Evolutionary conservation across 2,113 vertebrate species (phyloP).

Genomic region (Percina caprodes): DNA sequence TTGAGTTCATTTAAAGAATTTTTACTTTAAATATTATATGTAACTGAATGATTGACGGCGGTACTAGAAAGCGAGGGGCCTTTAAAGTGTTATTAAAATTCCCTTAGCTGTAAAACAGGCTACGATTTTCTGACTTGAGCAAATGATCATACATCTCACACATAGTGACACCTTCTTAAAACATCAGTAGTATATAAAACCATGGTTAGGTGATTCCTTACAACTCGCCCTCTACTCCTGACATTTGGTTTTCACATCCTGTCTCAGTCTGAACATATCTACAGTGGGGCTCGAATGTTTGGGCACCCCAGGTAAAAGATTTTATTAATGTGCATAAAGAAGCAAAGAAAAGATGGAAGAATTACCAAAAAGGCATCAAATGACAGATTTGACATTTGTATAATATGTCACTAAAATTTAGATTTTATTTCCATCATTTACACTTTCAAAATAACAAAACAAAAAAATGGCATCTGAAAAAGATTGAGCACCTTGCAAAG

Average conservation of each 20-base stretch:
- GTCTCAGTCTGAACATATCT: conserved; percentile 13
- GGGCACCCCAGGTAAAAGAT: too few relatives aligned
- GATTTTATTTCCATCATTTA: too few relatives aligned
- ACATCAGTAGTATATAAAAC: conserved; percentile 8
- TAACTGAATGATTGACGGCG: background rate
- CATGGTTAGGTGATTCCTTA: background rate
- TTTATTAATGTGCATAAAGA: too few relatives aligned
- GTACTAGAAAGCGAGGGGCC: background rate
- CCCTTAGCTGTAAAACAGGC: background rate
- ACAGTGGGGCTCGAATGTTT: too few relatives aligned
- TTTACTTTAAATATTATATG: background rate
- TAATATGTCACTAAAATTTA: too few relatives aligned
- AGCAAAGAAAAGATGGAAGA: too few relatives aligned
- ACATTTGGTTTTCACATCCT: background rate
- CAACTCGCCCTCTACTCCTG: background rate
- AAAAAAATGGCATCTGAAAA: too few relatives aligned
- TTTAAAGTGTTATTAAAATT: background rate
- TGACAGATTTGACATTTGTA: too few relatives aligned
- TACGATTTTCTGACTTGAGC: background rate
- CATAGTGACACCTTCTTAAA: background rate
- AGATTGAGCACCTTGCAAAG: too few relatives aligned
- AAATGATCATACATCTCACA: too few relatives aligned
- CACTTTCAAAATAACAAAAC: too few relatives aligned
- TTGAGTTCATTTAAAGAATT: background rate
- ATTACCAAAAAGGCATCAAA: too few relatives aligned